Evolutionary conservation across 2,797 vertebrate genomes (phyloP), one percentile per base, ranked within the genome.

Genomic region (Anabas testudineus): DNA sequence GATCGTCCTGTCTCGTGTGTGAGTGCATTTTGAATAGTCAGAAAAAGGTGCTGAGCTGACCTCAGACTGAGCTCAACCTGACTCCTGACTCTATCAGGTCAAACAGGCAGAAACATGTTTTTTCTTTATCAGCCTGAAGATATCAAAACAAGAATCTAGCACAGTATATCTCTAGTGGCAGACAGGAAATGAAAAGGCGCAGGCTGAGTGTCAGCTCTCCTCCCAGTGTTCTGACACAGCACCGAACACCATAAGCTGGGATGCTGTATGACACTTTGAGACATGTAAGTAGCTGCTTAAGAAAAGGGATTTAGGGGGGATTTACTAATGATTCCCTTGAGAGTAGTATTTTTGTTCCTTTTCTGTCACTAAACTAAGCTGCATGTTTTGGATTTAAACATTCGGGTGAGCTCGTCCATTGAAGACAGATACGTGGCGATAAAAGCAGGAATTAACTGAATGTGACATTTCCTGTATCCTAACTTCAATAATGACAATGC

Each of bases 271-370:
- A 86, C 85, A 90, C 82, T 89, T 81, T 60, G 61, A 86, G 83
- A 87, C 58, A 64, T 84, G 82, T 90, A 89, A 81, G 79, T 63
- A 82, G 78, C 80, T 83, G 83, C 87, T 87, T 81, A 81, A 77
- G 73, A 80, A 88, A 85, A 82, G 79, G 83, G 86, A 89, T 89
- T 91, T 88, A n/a, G 13, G 45, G 60, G 58, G 81, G 80, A 84
- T 90, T 91, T 90, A 78, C 66, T 81, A 82, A 88, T 16, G 18
- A 84, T 81, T 80, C 78, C 64, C 59, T 80, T 77, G n/a, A 70
- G 77, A 84, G 77, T 85, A 87, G 82, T 79, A 84, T 81, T 87
- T 83, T 75, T 9, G 30, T 51, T 76, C 45, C 57, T 61, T 82
- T 70, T 64, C 73, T 83, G 80, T 74, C 74, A 68, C 66, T 52